Evolutionary conservation across 2,888 invertebrate genomes (phyloP), one percentile per base, ranked within the genome.

Genomic region (Celastrina argiolus): DNA sequence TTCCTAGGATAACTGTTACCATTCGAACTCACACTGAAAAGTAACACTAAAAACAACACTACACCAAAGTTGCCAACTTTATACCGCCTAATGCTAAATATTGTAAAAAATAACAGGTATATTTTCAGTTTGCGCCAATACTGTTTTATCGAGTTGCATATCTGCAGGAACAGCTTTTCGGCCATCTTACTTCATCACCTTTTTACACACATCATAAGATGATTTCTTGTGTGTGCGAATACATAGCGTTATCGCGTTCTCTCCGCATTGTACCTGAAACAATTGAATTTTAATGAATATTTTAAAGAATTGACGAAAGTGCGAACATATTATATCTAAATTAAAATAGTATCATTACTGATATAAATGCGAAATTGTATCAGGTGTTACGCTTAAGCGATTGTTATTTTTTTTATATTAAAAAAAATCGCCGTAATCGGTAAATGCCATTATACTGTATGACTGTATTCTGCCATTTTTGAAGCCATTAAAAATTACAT

Each of bases 121-220:
- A 71, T 73, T 73, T 75, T 68, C 45, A 72, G 66, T 58, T 59
- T 73, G 65, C 74, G 69, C 72, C 78, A 78, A 75, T 86, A 88
- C 75, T 89, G 88, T 80, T 91, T 89, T 80, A 91, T 88, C 74
- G 89, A 89, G 79, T 91, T 91, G 80, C 87, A 88, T 76, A 89
- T 83, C 75, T 90, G 88, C 80, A 90, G 80, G 78, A 89, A 85
- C 82, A 89, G 80, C 84, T 83, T 83, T 69, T 85, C 79, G 79
- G 89, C 91, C 91, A 91, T 91, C 81, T 85, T 90, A 81, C 79
- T 82, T 78, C 85, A 88, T 91, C 90, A 91, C 88, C 90, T 90
- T 76, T 82, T 81, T 75, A 80, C 75, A 84, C 79, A 84, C 90
- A 89, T 90, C 79, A 81, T 76, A 65, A 69, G 72, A 72, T 73